Conservation (phyloP, 1,140 invertebrate species). For the Lepidurus arcticus region DNA sequence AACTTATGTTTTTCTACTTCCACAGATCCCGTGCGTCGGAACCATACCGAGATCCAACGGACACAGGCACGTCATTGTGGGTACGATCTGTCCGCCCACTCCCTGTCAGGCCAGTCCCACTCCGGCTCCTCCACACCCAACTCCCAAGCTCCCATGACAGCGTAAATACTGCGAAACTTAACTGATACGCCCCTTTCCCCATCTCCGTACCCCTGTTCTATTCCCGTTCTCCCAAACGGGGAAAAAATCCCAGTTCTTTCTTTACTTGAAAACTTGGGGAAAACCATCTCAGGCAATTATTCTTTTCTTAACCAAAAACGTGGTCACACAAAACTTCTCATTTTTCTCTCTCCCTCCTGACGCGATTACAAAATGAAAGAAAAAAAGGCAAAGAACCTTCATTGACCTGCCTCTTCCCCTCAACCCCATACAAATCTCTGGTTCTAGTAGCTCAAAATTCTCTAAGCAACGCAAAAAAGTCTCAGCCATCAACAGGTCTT, state of each 20-base stretch:
- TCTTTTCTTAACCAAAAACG: too few species aligned
- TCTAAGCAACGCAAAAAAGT: neutral
- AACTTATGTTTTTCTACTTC: conserved; percentile 22
- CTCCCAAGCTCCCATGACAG: conserved; percentile 41
- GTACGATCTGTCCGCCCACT: conserved; percentile 41
- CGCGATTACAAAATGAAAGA: too few species aligned
- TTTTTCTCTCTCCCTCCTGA: too few species aligned
- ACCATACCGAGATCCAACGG: conserved; percentile 36
- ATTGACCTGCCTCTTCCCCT: neutral
- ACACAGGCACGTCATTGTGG: conserved; percentile 37
- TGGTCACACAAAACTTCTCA: too few species aligned
- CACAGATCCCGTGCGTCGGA: conserved; percentile 38
- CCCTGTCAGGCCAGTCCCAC: conserved; percentile 23
- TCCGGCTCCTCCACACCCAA: conserved; percentile 40
- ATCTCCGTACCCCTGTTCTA: too few species aligned
- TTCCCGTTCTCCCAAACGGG: too few species aligned
- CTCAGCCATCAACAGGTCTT: neutral
- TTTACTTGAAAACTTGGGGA: too few species aligned
- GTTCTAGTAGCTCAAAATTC: neutral
- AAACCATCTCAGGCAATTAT: too few species aligned
- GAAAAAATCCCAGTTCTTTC: too few species aligned
- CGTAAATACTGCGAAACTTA: conserved; percentile 34
- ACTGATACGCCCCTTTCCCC: too few species aligned
- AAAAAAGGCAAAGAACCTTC: too few species aligned
- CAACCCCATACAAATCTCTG: neutral